Evolutionary conservation across 2,113 vertebrate genomes (phyloP).

Genomic region (Phyllostomus discolor): DNA sequence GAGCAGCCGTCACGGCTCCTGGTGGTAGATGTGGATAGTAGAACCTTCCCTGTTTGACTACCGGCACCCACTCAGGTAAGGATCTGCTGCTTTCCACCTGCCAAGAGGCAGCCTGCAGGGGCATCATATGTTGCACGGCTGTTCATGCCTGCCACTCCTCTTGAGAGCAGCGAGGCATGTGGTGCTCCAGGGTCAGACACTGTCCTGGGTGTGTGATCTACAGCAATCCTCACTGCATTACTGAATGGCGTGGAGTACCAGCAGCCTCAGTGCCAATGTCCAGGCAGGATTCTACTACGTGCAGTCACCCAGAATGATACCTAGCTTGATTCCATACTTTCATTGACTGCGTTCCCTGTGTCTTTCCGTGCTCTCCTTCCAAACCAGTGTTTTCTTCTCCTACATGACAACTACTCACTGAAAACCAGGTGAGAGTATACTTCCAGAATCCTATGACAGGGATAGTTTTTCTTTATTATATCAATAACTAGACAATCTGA

Average conservation of each 20-base stretch:
- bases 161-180: accelerated
- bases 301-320: no score
- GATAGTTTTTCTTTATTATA: not conserved
- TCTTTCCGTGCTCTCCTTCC: not conserved
- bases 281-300: not conserved
- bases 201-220: accelerated
- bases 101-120: accelerated
- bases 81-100: not conserved
- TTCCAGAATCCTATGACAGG: not conserved
- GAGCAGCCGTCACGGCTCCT: accelerated
- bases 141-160: not conserved
- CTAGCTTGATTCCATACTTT: not conserved
- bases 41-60: not conserved
- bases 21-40: accelerated
- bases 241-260: not conserved
- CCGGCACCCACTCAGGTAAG: accelerated
- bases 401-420: not conserved
- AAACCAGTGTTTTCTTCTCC: not conserved
- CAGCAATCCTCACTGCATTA: not conserved
- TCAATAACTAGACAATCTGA: not conserved
- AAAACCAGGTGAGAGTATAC: not conserved
- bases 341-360: no score
- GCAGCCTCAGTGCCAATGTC: accelerated
- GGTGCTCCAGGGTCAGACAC: not conserved
- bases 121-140: accelerated